Base-by-base conservation (phyloP, 2,797 vertebrate species). In the Anguilla obscura region DNA sequence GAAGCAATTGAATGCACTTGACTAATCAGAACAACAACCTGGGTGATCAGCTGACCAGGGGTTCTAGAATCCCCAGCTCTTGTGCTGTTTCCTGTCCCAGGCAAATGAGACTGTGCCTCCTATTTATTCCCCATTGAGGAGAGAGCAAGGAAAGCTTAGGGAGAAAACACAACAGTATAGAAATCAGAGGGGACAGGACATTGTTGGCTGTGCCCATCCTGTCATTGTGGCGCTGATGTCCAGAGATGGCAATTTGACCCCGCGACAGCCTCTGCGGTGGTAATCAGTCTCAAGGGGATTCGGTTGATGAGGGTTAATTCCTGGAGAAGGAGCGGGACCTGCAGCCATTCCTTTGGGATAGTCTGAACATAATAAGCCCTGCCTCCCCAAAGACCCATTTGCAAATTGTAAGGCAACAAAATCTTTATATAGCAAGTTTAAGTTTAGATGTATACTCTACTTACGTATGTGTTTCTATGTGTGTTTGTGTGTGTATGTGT, bases 171-270 rank as follows among this genome's bases (percentile, higher is more conserved):
- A 79, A 86, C 18, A 2, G 54, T 40, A 24, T 88, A n/a, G 8
- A 63, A 87, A 90, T 76, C 85, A 87, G 89, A 87, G 45, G 89
- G 0, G 36, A 1, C 36, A 48, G 52, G 87, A 0, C 45, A 74
- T 89, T 91, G 91, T 92, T 92, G 92, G 90, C 87, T 50, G 6
- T 24, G 71, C 63, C 89, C 93, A 94, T 94, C 93, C 94, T 94
- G 93, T 91, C 85, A 92, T 92, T 95, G 92, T 94, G 90, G 91
- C 87, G 90, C 89, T 76, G 79, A 91, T 90, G 87, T 84, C 88
- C 79, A 86, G 56, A 80, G 87, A 89, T 89, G 90, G 71, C 74
- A 84, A 66, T 1, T 7, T 85, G 58, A 86, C 56, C 86, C 82
- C 71, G 24, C 40, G 87, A 86, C 74, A 89, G 89, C 89, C 27